phyloP scores from a whole-genome alignment of 1,140 invertebrate genomes.

The Drosophila bocqueti region DNA sequence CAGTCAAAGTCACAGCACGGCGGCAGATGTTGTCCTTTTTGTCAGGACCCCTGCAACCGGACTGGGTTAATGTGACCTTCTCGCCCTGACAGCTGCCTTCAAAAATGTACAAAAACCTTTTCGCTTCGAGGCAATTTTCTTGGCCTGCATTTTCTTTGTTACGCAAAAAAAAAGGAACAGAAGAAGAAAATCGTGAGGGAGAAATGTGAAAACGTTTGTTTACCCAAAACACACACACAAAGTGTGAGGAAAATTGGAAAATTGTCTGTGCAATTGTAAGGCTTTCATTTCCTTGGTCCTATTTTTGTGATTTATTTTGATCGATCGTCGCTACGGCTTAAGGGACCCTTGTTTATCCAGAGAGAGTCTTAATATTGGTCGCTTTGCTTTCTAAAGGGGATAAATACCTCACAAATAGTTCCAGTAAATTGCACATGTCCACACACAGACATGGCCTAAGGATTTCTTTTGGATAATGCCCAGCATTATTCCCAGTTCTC shows the following conservation, averaged over 20 bases:
- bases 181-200: conserved; percentile 16
- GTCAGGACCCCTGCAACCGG: conserved; percentile 7
- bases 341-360: conserved; percentile 57
- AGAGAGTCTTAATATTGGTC: conserved; percentile 76
- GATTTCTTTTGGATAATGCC: conserved; percentile 15
- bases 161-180: conserved; percentile 57
- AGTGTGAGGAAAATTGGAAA: conserved; percentile 75
- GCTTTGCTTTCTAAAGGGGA: conserved; percentile 53
- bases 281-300: conserved; percentile 48
- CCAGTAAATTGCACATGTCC: conserved; percentile 78
- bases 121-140: conserved; percentile 71
- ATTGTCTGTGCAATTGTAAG: conserved; percentile 77
- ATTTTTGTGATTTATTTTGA: conserved; percentile 74
- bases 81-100: conserved; percentile 70
- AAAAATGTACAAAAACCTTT: conserved; percentile 42
- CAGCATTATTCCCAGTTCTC: conserved; percentile 25
- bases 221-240: conserved; percentile 65
- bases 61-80: conserved; percentile 53
- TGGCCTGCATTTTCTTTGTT: conserved; percentile 68
- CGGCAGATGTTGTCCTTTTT: conserved; percentile 58
- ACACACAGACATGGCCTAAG: conserved; percentile 45
- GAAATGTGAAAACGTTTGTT: conserved; percentile 63
- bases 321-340: conserved; percentile 71
- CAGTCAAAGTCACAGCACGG: conserved; percentile 50
- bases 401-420: conserved; percentile 78